Evolutionary conservation across 2,888 invertebrate genomes (phyloP).

Genomic region (Plagodis dolabraria): DNA sequence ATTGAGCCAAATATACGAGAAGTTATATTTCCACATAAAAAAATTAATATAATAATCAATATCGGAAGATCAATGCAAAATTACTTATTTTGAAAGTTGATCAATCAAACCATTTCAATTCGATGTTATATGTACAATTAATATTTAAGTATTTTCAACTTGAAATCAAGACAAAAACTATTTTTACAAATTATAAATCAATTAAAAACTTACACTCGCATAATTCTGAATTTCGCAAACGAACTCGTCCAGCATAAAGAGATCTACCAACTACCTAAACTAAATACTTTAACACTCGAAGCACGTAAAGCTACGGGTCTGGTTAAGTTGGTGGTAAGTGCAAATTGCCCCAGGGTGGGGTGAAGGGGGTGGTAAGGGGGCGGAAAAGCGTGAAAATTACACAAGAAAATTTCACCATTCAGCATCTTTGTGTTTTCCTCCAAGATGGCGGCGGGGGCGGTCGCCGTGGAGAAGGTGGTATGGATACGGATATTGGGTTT

Average conservation of each 20-base stretch:
- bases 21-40: no score
- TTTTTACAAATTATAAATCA: slow-evolving; percentile 32
- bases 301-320: slow-evolving; percentile 32
- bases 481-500: slow-evolving; percentile 31
- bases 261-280: slow-evolving; percentile 29
- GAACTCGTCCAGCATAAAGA: slow-evolving; percentile 28
- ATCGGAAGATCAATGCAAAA: no score
- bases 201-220: slow-evolving; percentile 43
- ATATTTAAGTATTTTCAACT: neutral
- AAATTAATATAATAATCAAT: no score
- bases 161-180: slow-evolving; percentile 2
- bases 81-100: no score
- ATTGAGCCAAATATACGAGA: no score
- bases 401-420: slow-evolving; percentile 83
- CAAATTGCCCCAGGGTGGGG: slow-evolving; percentile 36
- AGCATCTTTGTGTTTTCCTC: slow-evolving; percentile 83
- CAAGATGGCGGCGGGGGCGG: slow-evolving; percentile 73
- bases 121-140: no score
- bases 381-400: slow-evolving; percentile 82
- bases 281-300: slow-evolving; percentile 29
- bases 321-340: slow-evolving; percentile 30
- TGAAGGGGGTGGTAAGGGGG: slow-evolving; percentile 47
- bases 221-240: slow-evolving; percentile 39
- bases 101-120: no score
- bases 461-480: slow-evolving; percentile 40